These are phyloP conservation scores for western clawed frog (Xenopus tropicalis) DNA, from an alignment of 2,113 vertebrate species.

Conservation along the genomic window UCB_Xtro_10.0 CM004444.2:37464001-37464500, in stretches of 20 bases:
- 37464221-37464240: constrained; percentile 41
- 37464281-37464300: constrained; percentile 37
- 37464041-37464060: background rate
- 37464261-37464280: constrained; percentile 37
- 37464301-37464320: constrained; percentile 40
- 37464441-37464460: constrained; percentile 15
- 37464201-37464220: constrained; percentile 45
- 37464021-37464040: background rate
- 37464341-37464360: constrained; percentile 41
- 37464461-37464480: constrained; percentile 35
- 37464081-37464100: constrained; percentile 9
- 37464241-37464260: constrained; percentile 14
- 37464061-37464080: background rate
- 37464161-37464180: constrained; percentile 21
- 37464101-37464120: constrained; percentile 18
- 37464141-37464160: constrained; percentile 39
- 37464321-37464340: constrained; percentile 42
- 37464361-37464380: constrained; percentile 37
- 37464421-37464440: constrained; percentile 23
- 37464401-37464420: constrained; percentile 32
- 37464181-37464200: constrained; percentile 37
- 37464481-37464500: constrained; percentile 13
- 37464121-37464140: constrained; percentile 37
- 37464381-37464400: constrained; percentile 42
- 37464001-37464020: background rate